Base-by-base conservation (phyloP, 2,888 invertebrate species). In the Invenusta paracnida region DNA sequence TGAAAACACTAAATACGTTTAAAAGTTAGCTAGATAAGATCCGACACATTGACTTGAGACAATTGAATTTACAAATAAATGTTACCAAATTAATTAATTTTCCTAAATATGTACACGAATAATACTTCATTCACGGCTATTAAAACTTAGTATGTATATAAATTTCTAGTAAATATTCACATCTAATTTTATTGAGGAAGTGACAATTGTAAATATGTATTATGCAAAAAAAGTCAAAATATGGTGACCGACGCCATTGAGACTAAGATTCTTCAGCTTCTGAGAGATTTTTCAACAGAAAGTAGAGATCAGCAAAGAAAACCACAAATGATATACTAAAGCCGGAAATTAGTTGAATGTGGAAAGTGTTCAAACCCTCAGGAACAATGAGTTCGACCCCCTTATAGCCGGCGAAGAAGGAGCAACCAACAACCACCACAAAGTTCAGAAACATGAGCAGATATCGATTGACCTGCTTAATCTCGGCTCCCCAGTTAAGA, bases 361-460 rank as follows among this genome's bases (percentile, higher is more conserved):
- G 30, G 31, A 82, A 82, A 82, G 29, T 82, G 23, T 29, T 29
- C 2, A 73, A 25, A 23, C 73, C 73, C 31, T 82, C n/a, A 5
- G 29, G 30, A 2, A 82, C 82, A 30, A 82, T 82, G 1, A 30
- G 29, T 28, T 82, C 82, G 2, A 82, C 29, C 2, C 82, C 29
- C 28, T 82, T 82, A 23, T 84, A 85, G 5, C 81, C 85, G 29
- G 81, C 83, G 17, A 85, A 79, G 84, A 85, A 85, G 84, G 85
- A 79, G 29, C 85, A 83, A 1, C 29, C 85, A 31, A 85, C 85
- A 85, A 83, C 30, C 1, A 85, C 11, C 1, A 85, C 25, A 30
- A 83, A 84, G 27, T 85, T 85, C 2, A 85, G 27, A 28, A 85
- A 29, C 82, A 83, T 85, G 25, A 85, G 67, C 25, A 85, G 27